Evolutionary conservation across 2,113 vertebrate species (phyloP).

Genomic region (Dolichallabes microphthalmus): DNA sequence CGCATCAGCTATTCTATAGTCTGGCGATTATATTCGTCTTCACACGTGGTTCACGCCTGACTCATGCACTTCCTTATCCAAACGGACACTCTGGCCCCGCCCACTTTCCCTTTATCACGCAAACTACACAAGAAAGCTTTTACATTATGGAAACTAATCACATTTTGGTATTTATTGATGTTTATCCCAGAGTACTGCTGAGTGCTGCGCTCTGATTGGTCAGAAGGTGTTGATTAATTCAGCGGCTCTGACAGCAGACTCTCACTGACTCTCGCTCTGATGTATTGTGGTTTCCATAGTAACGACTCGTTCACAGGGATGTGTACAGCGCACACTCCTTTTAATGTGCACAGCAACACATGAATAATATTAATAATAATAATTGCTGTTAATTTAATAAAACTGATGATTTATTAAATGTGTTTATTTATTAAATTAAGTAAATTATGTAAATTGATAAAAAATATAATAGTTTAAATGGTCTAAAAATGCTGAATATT

Average conservation of each 20-base stretch:
- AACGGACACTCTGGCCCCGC: neutral
- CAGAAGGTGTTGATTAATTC: neutral
- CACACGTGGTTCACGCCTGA: neutral
- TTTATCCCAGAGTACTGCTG: neutral
- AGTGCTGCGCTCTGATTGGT: neutral
- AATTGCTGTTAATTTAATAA: too few species aligned
- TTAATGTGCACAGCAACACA: neutral
- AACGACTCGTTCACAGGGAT: neutral
- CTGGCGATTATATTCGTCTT: neutral
- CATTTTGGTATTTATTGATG: neutral
- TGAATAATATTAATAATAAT: neutral
- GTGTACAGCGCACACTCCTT: neutral
- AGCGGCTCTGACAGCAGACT: neutral
- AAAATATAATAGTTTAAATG: too few species aligned
- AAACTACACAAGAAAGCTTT: neutral
- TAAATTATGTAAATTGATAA: neutral
- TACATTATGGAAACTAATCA: neutral
- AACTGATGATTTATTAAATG: too few species aligned
- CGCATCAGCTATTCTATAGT: neutral
- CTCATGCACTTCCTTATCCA: slow-evolving; percentile 1
- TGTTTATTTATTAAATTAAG: neutral
- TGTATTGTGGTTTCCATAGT: neutral
- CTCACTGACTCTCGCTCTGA: too few species aligned
- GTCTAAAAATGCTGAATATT: too few species aligned
- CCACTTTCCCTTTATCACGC: neutral